Evolutionary conservation across 2,113 vertebrate genomes (phyloP).

Genomic region (Microcebus jonahi): DNA sequence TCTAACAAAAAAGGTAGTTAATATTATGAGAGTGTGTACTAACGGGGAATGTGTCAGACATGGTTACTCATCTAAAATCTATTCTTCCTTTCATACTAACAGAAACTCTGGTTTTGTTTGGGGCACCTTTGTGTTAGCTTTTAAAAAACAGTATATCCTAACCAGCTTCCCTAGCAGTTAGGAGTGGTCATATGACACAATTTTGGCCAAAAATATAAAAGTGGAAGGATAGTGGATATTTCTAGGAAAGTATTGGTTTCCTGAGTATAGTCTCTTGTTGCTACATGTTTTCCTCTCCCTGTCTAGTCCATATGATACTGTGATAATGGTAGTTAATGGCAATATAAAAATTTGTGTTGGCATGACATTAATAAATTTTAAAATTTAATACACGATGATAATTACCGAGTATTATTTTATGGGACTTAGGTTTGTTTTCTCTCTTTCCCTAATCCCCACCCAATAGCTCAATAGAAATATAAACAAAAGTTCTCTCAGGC

Average conservation of each 20-base stretch:
- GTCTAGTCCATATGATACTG: background rate
- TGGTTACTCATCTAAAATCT: background rate
- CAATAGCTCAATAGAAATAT: background rate
- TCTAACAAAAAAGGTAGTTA: background rate
- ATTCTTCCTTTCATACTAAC: background rate
- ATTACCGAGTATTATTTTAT: background rate
- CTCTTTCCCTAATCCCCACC: background rate
- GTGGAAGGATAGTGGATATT: background rate
- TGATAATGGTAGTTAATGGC: background rate
- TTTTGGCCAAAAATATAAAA: background rate
- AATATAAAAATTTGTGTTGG: background rate
- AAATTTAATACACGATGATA: background rate
- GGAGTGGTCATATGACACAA: background rate
- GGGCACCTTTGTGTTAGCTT: background rate
- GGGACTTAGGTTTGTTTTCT: background rate
- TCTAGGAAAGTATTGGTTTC: background rate
- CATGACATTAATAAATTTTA: background rate
- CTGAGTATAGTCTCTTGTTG: background rate
- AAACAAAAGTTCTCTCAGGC: background rate
- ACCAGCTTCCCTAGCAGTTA: background rate
- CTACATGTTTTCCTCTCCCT: background rate
- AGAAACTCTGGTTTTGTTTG: background rate
- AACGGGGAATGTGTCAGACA: background rate
- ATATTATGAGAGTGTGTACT: background rate
- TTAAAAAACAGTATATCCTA: background rate